These are phyloP conservation scores for Muschampia plurimacula DNA, from an alignment of 2,888 invertebrate species.

Conservation along the genomic window DNA sequence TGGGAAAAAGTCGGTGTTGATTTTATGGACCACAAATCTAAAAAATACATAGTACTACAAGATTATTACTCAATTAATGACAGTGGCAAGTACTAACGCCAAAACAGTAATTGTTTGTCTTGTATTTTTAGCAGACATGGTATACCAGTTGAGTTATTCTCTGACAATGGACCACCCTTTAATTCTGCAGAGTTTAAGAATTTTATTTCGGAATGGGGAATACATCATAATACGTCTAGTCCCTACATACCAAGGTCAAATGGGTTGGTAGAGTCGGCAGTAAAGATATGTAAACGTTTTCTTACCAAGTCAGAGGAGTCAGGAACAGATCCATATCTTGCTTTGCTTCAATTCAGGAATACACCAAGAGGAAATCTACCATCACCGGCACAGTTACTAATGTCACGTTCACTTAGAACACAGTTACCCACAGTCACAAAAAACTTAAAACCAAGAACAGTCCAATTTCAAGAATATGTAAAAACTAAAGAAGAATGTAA, in stretches of 20 bases:
- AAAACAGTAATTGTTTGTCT: conserved; percentile 14
- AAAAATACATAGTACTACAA: too few species aligned
- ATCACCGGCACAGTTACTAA: conserved; percentile 46
- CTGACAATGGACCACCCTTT: conserved; percentile 47
- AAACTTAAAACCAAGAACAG: too few species aligned
- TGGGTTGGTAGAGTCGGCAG: conserved; percentile 42
- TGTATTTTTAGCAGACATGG: conserved; percentile 36
- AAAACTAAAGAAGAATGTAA: too few species aligned
- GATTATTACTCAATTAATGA: too few species aligned
- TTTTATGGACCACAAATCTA: too few species aligned
- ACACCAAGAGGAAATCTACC: conserved; percentile 46
- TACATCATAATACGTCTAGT: conserved; percentile 44
- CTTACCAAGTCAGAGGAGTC: conserved; percentile 27
- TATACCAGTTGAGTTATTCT: conserved; percentile 44
- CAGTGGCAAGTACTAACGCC: too few species aligned
- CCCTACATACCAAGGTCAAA: conserved; percentile 44
- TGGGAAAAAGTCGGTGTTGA: too few species aligned
- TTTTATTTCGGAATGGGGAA: conserved; percentile 32
- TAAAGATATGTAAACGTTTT: conserved; percentile 42
- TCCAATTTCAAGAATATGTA: too few species aligned
- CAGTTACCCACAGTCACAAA: too few species aligned
- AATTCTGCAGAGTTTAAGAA: conserved; percentile 43
- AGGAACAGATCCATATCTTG: conserved; percentile 44
- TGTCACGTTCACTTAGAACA: conserved; percentile 44
- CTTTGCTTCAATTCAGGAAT: conserved; percentile 44